Base-by-base conservation (phyloP, 2,797 vertebrate species). In the Syndactyla subalaris region DNA sequence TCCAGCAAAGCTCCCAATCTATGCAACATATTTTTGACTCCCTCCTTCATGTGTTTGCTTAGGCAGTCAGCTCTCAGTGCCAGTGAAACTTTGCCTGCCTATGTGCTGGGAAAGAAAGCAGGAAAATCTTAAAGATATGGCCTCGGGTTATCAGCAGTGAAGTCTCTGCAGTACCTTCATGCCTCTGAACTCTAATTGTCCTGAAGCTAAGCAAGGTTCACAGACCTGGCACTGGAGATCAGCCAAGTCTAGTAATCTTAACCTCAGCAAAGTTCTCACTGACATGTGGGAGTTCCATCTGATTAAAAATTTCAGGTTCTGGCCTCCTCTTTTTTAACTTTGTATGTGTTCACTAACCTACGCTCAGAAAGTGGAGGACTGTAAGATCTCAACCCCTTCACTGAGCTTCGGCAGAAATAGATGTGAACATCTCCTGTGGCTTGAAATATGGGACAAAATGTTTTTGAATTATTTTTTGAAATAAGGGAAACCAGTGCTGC, bases 101-200 rank as follows among this genome's bases (percentile, higher is more conserved):
- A 19, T 15, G 16, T 58, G 30, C 57, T 55, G 75, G 83, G 46
- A 75, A 71, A 83, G 22, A 63, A 78, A 58, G 29, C 14, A 57
- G 62, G 20, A 80, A 93, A 89, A 77, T n/a, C 72, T 77, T 89
- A 65, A 55, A 94, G 92, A 80, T 45, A 36, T 10, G 41, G 74
- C 80, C 74, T 82, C 4, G 0, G 85, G 76, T 88, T 90, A 84
- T 75, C 19, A 2, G 70, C 63, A 84, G 80, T 39, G 83, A 85
- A 90, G 62, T 45, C 39, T 88, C 76, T 63, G 62, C 65, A 45
- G 22, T 81, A 20, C 55, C 27, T 89, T 39, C 22, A n/a, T 59
- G 67, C 55, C 36, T 92, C 92, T 95, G 94, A 96, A 95, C 80
- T 85, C 52, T 73, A 85, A 87, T 45, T 90, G 63, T 59, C 86